A percentile compares a stretch with the other conserved stretches of the same genome.
These are phyloP conservation scores for Odontesthes bonariensis DNA, from an alignment of 2,113 vertebrate species.

Conservation along the genomic window DNA sequence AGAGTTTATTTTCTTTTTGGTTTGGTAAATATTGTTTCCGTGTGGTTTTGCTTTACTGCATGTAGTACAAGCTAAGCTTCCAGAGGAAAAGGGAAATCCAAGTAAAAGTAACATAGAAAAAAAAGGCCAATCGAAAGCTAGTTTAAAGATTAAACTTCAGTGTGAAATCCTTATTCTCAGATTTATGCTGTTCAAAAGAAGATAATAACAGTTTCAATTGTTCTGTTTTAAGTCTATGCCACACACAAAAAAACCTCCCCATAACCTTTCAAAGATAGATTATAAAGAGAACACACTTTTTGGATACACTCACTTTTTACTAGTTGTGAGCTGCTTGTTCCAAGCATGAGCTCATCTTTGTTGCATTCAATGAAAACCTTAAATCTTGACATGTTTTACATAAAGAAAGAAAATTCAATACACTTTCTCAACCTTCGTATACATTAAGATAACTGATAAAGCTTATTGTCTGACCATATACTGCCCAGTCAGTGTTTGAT, in stretches of 20 bases:
- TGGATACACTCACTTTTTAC: constrained; percentile 3
- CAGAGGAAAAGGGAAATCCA: background rate
- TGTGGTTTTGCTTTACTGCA: constrained; percentile 18
- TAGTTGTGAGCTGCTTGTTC: background rate
- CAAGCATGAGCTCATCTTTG: constrained; percentile 5
- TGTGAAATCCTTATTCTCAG: constrained; percentile 19
- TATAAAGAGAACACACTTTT: constrained; percentile 1
- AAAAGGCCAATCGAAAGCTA: constrained; percentile 62
- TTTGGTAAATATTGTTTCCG: constrained; percentile 17
- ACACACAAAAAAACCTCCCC: too few species aligned
- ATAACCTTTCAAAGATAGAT: constrained; percentile 16
- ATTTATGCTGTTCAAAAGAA: constrained; percentile 7
- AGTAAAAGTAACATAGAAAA: constrained; percentile 19
- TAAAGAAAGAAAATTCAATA: background rate
- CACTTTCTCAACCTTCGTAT: constrained; percentile 10
- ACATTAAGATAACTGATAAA: constrained; percentile 43
- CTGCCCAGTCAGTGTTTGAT: constrained; percentile 45
- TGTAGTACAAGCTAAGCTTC: constrained; percentile 5
- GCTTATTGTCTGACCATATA: constrained; percentile 60
- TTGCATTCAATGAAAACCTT: constrained; percentile 25
- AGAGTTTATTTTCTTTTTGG: constrained; percentile 33
- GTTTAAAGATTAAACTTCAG: constrained; percentile 16
- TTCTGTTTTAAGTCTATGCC: constrained; percentile 16
- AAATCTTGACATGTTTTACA: constrained; percentile 2
- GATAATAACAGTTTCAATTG: constrained; percentile 9